phyloP scores from a whole-genome alignment of 2,888 invertebrate species.

The Drosophila pseudotalamancana region DNA sequence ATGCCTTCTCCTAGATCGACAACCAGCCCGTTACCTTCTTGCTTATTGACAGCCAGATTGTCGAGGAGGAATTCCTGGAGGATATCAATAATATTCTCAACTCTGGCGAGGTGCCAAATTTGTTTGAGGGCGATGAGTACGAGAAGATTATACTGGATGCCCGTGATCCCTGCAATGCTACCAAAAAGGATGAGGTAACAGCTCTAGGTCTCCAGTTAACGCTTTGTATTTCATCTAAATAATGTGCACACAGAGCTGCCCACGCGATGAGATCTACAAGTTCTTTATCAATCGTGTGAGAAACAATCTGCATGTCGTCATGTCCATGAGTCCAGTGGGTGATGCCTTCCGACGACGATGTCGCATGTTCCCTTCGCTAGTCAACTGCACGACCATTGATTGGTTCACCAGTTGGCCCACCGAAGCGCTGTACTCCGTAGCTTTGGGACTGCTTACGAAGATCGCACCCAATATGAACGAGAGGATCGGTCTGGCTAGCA shows the following conservation, averaged over 20 bases:
- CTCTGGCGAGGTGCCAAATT: constrained; percentile 96
- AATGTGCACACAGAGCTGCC: constrained; percentile 84
- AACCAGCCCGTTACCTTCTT: constrained; percentile 92
- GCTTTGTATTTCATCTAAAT: background rate
- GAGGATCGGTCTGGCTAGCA: constrained; percentile 86
- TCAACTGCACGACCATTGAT: constrained; percentile 97
- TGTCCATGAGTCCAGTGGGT: constrained; percentile 96
- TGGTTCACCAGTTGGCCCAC: constrained; percentile 97
- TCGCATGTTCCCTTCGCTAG: constrained; percentile 96
- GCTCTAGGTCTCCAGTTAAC: accelerated
- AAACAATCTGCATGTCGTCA: constrained; percentile 92
- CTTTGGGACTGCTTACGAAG: constrained; percentile 88
- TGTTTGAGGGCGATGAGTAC: constrained; percentile 94
- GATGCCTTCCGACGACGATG: constrained; percentile 94
- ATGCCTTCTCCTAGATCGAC: constrained; percentile 79
- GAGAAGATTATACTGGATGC: constrained; percentile 92
- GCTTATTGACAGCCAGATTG: constrained; percentile 95
- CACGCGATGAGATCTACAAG: constrained; percentile 92
- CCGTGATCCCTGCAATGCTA: constrained; percentile 88
- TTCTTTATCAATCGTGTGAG: constrained; percentile 94
- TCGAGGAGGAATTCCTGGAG: constrained; percentile 95
- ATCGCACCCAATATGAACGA: constrained; percentile 86
- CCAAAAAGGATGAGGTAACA: constrained; percentile 50
- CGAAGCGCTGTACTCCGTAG: constrained; percentile 93
- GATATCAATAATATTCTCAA: constrained; percentile 96